Evolutionary conservation across 2,113 vertebrate species (phyloP), one percentile per base, ranked within the genome.

Genomic region (Oreochromis tanganicae): DNA sequence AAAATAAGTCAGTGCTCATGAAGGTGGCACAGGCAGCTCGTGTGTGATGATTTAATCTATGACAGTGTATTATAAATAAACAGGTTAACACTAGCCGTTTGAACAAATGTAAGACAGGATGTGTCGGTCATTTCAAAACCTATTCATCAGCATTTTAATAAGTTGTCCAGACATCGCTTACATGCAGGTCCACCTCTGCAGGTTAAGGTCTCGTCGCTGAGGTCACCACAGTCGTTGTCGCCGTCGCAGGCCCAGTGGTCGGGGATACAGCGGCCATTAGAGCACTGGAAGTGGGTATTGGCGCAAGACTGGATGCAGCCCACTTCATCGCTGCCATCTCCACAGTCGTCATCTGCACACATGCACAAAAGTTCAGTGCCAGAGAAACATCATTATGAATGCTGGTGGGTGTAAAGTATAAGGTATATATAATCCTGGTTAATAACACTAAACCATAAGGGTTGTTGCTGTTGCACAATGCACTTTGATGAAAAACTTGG

Each of bases 211-310:
- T 99, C 99, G 68, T 99, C 99, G 83, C 98, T 99, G 95, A 97
- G 98, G 87, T 99, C 99, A 3, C 97, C 99, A 46, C 99, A 99
- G 95, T 99, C 99, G 5, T 99, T 98, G 94, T 99, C 98, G 2
- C 98, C 98, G 63, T 99, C 99, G 48, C 99, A 99, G 0, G 96
- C 96, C 99, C 99, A 99, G 8, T 99, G 97, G 10, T 95, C 95
- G 2, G 98, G 98, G 86, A 99, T 98, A 14, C 99, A 99, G 71
- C 98, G 96, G 3, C 98, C 98, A 13, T 95, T 99, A 19, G 93
- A 94, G 83, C 99, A 99, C 85, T 97, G 95, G 96, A 98, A 99
- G 89, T 99, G 98, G 11, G 93, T 92, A 14, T 97, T 96, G 84
- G 97, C 96, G 85, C 99, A 99, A 0, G 97, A 97, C 87, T 97